Base-by-base conservation (phyloP, 2,888 invertebrate species). In the Stenoptilia bipunctidactyla region DNA sequence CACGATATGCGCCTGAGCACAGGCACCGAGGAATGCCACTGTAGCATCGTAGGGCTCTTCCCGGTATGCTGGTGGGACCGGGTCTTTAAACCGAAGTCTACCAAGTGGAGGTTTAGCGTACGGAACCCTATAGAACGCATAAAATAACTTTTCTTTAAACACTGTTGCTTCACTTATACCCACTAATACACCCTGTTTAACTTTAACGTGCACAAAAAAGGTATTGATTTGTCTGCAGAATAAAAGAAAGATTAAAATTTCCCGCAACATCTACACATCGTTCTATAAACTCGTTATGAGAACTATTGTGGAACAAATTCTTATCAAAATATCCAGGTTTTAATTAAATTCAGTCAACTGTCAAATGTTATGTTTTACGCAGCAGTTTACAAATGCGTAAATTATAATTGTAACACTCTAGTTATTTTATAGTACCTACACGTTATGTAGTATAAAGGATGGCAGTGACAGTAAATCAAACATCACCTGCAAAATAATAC, bases 1-100 rank as follows among this genome's bases (percentile, higher is more conserved):
- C 13, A 69, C 65, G 8, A 82, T 67, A 43, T 87, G 87, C 1
- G 77, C 52, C 63, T 92, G 92, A 0, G 90, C 88, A 60, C 92
- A 92, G 0, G 77, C 63, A 1, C 77, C 79, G 34, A 65, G 66
- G 34, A 63, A 70, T 46, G 65, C 66, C n/a, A 76, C 83, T 13
- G 85, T 84, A 2, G 88, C 86, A 53, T 89, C 89, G 44, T 86
- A 77, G 1, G 85, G 68, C 0, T 80, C 79, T 1, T 68, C 56
- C 87, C 88, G 89, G 37, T 61, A 66, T 37, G 51, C 60, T 0
- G 48, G 34, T 6, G 62, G 55, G 40, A 56, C 50, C 0, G 84
- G 82, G 45, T 82, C 61, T 53, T 75, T 69, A 50, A 82, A 84
- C 45, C 84, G 62, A 5, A 76, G 47, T 37, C 55, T 59, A 2